These are phyloP conservation scores for Jacana jacana DNA, from an alignment of 2,113 vertebrate genomes.

Conservation along the genomic window DNA sequence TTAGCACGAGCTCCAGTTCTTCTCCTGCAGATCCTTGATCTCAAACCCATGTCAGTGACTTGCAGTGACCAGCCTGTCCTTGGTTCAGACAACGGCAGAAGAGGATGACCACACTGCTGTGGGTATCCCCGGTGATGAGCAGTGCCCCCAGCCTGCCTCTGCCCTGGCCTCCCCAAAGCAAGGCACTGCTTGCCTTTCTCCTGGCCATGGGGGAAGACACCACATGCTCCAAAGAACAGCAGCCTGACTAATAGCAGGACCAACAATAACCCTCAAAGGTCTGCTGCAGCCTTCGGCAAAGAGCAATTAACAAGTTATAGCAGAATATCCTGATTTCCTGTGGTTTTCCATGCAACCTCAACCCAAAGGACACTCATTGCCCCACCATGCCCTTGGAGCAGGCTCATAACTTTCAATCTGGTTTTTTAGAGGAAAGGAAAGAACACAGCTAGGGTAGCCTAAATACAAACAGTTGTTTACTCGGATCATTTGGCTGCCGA, in stretches of 20 bases:
- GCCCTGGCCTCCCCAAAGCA: background rate
- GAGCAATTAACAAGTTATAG: background rate
- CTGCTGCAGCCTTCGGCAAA: background rate
- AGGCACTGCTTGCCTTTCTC: background rate
- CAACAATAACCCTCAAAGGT: background rate
- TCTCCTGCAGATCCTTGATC: background rate
- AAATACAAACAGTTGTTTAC: background rate
- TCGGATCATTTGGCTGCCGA: background rate
- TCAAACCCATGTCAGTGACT: background rate
- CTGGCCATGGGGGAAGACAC: background rate
- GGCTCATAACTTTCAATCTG: background rate
- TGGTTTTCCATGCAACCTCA: background rate
- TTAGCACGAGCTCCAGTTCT: background rate
- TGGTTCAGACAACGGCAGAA: background rate
- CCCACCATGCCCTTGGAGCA: background rate
- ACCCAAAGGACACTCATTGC: background rate
- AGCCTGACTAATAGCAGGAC: background rate
- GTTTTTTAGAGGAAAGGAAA: background rate
- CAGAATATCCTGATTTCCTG: background rate
- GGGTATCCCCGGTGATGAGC: fast-evolving
- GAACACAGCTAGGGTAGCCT: background rate
- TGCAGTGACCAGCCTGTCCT: background rate
- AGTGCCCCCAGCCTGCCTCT: background rate
- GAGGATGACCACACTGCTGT: background rate
- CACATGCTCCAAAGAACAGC: background rate